phyloP scores from a whole-genome alignment of 1,140 invertebrate genomes.

The Diuraphis noxia region DNA sequence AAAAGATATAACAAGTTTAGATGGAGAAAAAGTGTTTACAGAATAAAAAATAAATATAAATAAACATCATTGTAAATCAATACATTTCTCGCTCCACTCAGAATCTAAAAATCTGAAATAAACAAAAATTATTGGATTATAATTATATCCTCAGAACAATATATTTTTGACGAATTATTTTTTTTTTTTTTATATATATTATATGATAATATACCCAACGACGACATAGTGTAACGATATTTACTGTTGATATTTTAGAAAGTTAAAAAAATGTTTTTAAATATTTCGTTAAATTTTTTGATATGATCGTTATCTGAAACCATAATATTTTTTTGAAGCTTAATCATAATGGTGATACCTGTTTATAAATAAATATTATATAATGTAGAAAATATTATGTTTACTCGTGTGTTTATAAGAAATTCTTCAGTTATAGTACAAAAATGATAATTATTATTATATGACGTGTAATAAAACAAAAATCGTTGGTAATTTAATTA shows the following conservation, averaged over 20 bases:
- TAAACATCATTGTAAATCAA: too few species aligned
- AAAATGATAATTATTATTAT: not conserved
- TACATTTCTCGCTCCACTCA: too few species aligned
- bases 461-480: not conserved
- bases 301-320: not conserved
- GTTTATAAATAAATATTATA: not conserved
- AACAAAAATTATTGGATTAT: not conserved
- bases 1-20: too few species aligned
- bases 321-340: not conserved
- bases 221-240: too few species aligned
- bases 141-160: not conserved
- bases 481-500: not conserved
- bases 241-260: too few species aligned
- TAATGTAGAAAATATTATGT: not conserved
- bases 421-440: not conserved
- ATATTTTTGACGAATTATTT: not conserved
- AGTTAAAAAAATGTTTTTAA: too few species aligned
- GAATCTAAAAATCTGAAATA: too few species aligned
- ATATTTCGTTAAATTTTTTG: not conserved
- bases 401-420: not conserved
- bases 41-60: too few species aligned
- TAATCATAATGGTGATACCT: not conserved
- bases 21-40: too few species aligned
- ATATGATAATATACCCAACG: not conserved
- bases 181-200: not conserved